Evolutionary conservation across 2,797 vertebrate genomes (phyloP).

Genomic region (Nyctibius grandis): DNA sequence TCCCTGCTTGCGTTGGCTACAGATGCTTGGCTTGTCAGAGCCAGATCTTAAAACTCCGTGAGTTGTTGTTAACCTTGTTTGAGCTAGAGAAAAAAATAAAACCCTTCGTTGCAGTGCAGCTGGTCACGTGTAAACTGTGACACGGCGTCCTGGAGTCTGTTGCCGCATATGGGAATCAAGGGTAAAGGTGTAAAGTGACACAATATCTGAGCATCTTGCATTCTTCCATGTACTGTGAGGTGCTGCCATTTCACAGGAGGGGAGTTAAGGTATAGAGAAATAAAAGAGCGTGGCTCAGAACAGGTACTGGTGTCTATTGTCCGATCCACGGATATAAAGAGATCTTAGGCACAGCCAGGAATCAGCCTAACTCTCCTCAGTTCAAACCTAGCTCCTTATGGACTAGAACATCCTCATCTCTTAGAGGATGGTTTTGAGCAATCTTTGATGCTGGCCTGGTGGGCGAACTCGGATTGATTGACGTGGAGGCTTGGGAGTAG

Average conservation of each 20-base stretch:
- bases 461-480: not conserved
- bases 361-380: not conserved
- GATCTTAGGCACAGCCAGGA: not conserved
- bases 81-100: not conserved
- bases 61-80: not conserved
- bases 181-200: not conserved
- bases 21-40: not conserved
- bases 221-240: not conserved
- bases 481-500: not conserved
- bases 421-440: not conserved
- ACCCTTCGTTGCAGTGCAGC: not conserved
- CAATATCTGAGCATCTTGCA: not conserved
- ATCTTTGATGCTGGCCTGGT: not conserved
- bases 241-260: not conserved
- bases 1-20: not conserved
- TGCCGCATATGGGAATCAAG: not conserved
- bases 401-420: not conserved
- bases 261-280: not conserved
- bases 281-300: not conserved
- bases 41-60: not conserved
- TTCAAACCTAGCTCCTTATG: not conserved
- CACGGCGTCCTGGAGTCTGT: not conserved
- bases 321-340: rapidly evolving
- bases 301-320: rapidly evolving
- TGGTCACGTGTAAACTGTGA: not conserved